These are phyloP conservation scores for Caloenas nicobarica DNA, from an alignment of 2,113 vertebrate species.

Conservation along the genomic window DNA sequence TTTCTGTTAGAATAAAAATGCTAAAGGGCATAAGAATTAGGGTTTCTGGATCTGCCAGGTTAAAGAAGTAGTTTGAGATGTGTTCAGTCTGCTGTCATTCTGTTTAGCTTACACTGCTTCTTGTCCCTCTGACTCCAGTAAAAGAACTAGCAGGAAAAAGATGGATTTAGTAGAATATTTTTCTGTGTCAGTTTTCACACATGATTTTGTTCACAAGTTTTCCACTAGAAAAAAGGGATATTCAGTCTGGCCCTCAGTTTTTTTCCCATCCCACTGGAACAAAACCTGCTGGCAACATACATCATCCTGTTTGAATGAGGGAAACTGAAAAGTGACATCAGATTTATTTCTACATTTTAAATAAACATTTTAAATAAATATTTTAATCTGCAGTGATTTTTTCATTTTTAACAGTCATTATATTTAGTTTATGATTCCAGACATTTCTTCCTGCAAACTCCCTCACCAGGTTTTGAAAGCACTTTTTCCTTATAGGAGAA, in stretches of 20 bases:
- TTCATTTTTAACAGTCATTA: background rate
- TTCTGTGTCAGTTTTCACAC: background rate
- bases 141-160: background rate
- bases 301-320: constrained; percentile 4
- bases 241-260: background rate
- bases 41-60: background rate
- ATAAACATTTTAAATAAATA: background rate
- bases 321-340: background rate
- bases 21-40: background rate
- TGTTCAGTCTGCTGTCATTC: background rate
- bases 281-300: background rate
- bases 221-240: background rate
- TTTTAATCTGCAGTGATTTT: background rate
- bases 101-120: background rate
- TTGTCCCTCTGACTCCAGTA: background rate
- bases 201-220: background rate
- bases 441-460: constrained; percentile 22
- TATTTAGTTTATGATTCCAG: constrained; percentile 26
- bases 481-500: background rate
- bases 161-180: background rate
- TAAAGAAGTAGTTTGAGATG: background rate
- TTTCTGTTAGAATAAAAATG: background rate
- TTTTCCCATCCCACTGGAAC: background rate
- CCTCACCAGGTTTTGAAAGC: constrained; percentile 3
- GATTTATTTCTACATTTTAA: constrained; percentile 2